phyloP scores from a whole-genome alignment of 2,888 invertebrate genomes.

The Copidosoma aretas region DNA sequence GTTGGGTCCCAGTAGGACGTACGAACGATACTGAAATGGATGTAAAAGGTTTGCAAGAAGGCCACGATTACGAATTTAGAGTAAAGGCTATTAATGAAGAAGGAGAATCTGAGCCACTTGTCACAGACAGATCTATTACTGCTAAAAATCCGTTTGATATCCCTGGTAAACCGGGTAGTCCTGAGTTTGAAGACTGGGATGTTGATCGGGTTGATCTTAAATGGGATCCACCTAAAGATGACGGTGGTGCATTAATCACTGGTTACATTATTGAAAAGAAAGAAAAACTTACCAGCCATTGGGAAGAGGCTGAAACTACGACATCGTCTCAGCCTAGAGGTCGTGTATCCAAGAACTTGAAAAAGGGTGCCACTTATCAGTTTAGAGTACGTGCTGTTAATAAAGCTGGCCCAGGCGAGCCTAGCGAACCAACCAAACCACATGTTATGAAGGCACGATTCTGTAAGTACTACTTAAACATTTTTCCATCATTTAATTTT shows the following conservation, averaged over 20 bases:
- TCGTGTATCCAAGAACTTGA: conserved; percentile 78
- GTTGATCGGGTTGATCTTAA: conserved; percentile 85
- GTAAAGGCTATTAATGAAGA: conserved; percentile 94
- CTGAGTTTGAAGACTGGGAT: conserved; percentile 88
- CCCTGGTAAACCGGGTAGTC: conserved; percentile 86
- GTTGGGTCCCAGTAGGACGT: conserved; percentile 93
- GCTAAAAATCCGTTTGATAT: conserved; percentile 96
- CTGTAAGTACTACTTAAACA: conserved; percentile 67
- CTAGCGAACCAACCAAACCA: conserved; percentile 86
- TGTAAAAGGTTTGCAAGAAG: conserved; percentile 86
- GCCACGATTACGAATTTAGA: conserved; percentile 91
- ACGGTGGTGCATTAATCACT: conserved; percentile 80
- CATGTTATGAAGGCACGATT: conserved; percentile 87
- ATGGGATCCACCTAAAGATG: conserved; percentile 81
- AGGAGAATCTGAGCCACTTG: conserved; percentile 92
- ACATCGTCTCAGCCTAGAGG: conserved; percentile 80
- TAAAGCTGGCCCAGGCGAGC: conserved; percentile 92
- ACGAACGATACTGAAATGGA: conserved; percentile 88
- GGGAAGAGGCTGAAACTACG: conserved; percentile 76
- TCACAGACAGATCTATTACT: conserved; percentile 84
- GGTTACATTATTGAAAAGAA: conserved; percentile 91
- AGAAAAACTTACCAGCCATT: conserved; percentile 76
- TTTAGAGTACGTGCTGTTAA: conserved; percentile 95
- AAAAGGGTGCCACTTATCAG: conserved; percentile 92
- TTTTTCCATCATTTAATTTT: background rate